Evolutionary conservation across 30 jellyfish, hydroid and myxozoan species (phyloP).

Genomic region (Aurelia aurita complex sp. Pacific): DNA sequence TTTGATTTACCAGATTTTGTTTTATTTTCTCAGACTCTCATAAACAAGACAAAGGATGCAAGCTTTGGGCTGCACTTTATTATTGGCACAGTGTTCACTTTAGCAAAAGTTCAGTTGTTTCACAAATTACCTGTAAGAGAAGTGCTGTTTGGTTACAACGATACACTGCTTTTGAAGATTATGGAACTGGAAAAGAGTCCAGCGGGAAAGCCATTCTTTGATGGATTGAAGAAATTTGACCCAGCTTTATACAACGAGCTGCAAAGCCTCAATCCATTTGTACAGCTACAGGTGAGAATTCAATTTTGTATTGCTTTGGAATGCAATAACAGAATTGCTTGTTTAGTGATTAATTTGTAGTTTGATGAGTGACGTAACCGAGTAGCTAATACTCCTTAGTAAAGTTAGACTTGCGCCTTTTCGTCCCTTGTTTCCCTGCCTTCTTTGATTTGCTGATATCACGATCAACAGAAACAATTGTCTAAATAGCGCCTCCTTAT

Average conservation of each 20-base stretch:
- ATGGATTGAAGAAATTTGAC: conserved; percentile 32
- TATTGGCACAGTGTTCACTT: not conserved
- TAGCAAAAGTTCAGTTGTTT: conserved; percentile 36
- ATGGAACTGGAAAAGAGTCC: conserved; percentile 33
- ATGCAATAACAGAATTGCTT: no score
- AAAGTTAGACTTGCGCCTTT: no score
- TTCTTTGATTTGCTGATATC: no score
- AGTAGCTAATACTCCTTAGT: no score
- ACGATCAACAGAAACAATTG: no score
- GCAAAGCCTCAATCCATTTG: conserved; percentile 68
- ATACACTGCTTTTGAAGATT: conserved; percentile 54
- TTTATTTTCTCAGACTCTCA: conserved; percentile 47
- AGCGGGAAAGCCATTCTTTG: conserved; percentile 16
- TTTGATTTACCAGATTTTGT: not conserved
- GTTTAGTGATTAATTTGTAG: no score
- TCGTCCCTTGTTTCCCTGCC: no score
- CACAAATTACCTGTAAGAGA: conserved; percentile 71
- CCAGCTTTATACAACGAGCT: conserved; percentile 57
- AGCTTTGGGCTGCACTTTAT: not conserved
- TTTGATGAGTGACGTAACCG: no score
- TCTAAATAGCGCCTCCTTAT: no score
- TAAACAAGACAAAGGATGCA: conserved; percentile 28
- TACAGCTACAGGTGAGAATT: conserved; percentile 85
- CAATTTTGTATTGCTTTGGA: no score
- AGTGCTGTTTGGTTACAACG: conserved; percentile 88